phyloP scores from a whole-genome alignment of 2,888 invertebrate species.

The Leptinotarsa tumamoca region DNA sequence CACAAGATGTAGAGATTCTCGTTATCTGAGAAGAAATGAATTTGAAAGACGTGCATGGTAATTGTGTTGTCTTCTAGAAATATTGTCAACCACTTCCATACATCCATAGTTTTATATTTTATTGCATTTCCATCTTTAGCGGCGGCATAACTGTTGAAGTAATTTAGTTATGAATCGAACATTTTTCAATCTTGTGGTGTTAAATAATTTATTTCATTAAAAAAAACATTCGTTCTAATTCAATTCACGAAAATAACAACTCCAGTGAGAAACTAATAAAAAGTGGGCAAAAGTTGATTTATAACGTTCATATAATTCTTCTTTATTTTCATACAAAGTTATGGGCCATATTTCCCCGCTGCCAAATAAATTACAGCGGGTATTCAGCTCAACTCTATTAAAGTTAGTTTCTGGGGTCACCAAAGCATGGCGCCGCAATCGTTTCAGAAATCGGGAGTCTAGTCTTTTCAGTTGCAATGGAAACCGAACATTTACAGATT shows the following conservation, averaged over 20 bases:
- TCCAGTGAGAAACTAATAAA: conserved; percentile 61
- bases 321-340: conserved; percentile 69
- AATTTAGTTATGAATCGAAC: neutral
- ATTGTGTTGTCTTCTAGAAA: too few species aligned
- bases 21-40: too few species aligned
- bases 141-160: too few species aligned
- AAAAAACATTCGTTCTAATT: conserved; percentile 9
- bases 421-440: conserved; percentile 46
- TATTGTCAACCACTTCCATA: too few species aligned
- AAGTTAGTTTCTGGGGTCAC: conserved; percentile 66
- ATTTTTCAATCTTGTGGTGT: neutral
- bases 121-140: too few species aligned
- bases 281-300: conserved; percentile 66
- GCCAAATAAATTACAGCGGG: conserved; percentile 68
- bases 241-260: conserved; percentile 48
- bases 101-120: too few species aligned
- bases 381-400: conserved; percentile 67
- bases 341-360: conserved; percentile 67
- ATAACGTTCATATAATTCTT: conserved; percentile 68
- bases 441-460: conserved; percentile 1
- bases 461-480: neutral
- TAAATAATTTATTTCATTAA: neutral
- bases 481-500: too few species aligned
- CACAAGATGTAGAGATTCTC: too few species aligned
- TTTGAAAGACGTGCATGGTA: too few species aligned